Percentiles rank a stretch among this genome's conserved stretches.
These are phyloP conservation scores for Zoanthus gigantus DNA, from an alignment of 92 coral and sea anemone genomes.

Conservation along the genomic window DNA sequence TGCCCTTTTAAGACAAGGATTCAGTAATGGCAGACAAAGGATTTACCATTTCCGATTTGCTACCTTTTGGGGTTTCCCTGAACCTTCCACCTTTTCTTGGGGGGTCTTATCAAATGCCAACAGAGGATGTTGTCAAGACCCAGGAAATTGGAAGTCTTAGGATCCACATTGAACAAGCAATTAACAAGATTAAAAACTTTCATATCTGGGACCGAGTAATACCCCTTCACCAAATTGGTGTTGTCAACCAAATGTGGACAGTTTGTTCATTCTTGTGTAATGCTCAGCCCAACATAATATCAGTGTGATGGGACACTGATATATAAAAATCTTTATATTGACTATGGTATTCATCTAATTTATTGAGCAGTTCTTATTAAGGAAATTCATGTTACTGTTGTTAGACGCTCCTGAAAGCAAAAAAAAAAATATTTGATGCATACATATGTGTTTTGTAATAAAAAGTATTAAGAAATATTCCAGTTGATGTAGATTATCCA, in stretches of 20 bases:
- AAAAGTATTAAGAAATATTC: too few relatives aligned
- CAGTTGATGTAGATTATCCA: too few relatives aligned
- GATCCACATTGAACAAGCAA: slow-evolving; percentile 4
- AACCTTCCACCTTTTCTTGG: slow-evolving; percentile 24
- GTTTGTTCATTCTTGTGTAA: background rate
- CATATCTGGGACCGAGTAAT: slow-evolving; percentile 20
- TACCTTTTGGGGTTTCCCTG: slow-evolving; percentile 16
- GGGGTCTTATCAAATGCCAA: slow-evolving; percentile 3
- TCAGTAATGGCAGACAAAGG: slow-evolving; percentile 35
- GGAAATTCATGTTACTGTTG: too few relatives aligned
- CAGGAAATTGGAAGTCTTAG: slow-evolving; percentile 13
- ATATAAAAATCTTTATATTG: too few relatives aligned
- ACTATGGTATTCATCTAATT: too few relatives aligned
- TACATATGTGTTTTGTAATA: too few relatives aligned
- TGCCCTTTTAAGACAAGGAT: background rate
- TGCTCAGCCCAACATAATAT: background rate
- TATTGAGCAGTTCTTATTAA: too few relatives aligned
- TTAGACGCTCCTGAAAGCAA: too few relatives aligned
- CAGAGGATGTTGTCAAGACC: background rate
- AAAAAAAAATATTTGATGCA: too few relatives aligned
- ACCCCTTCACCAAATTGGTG: slow-evolving; percentile 4
- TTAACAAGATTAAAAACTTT: slow-evolving; percentile 7
- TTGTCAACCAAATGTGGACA: slow-evolving; percentile 12
- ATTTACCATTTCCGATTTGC: slow-evolving; percentile 14
- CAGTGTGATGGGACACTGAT: background rate